A percentile compares a stretch with the other conserved stretches of the same genome.
Conservation (phyloP, 1,140 invertebrate species). For the Ridgeia piscesae region DNA sequence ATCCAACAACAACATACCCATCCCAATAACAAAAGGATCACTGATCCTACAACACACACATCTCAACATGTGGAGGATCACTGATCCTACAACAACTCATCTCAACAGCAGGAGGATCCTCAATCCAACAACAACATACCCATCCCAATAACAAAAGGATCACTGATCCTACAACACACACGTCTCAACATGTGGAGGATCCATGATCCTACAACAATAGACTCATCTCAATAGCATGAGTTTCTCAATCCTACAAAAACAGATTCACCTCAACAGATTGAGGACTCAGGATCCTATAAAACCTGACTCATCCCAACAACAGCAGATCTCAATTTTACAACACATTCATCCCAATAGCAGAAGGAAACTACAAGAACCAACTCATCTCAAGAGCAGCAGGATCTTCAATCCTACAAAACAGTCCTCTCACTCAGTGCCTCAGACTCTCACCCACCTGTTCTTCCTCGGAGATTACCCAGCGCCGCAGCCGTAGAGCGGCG, state of each 20-base stretch:
- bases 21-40: too few relatives aligned
- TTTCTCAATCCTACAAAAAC: too few relatives aligned
- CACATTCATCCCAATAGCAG: not conserved
- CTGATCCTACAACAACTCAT: not conserved
- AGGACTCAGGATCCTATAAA: conserved; percentile 32
- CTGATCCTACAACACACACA: not conserved
- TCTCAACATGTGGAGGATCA: too few relatives aligned
- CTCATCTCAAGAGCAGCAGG: too few relatives aligned
- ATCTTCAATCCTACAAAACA: conserved; percentile 32
- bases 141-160: not conserved
- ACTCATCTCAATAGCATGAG: not conserved
- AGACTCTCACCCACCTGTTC: conserved; percentile 65
- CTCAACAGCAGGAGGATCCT: too few relatives aligned
- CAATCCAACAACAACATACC: not conserved
- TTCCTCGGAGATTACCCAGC: conserved; percentile 83
- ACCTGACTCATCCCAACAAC: not conserved
- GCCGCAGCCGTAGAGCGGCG: conserved; percentile 70
- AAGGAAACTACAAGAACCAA: too few relatives aligned
- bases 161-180: not conserved
- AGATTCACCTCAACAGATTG: too few relatives aligned
- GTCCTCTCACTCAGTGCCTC: too few relatives aligned
- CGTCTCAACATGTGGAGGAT: too few relatives aligned
- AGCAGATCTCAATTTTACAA: too few relatives aligned
- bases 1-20: conserved; percentile 35
- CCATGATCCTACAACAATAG: too few relatives aligned